Base-by-base conservation (phyloP, 2,888 invertebrate genomes). In the Cataglyphis albicans region DNA sequence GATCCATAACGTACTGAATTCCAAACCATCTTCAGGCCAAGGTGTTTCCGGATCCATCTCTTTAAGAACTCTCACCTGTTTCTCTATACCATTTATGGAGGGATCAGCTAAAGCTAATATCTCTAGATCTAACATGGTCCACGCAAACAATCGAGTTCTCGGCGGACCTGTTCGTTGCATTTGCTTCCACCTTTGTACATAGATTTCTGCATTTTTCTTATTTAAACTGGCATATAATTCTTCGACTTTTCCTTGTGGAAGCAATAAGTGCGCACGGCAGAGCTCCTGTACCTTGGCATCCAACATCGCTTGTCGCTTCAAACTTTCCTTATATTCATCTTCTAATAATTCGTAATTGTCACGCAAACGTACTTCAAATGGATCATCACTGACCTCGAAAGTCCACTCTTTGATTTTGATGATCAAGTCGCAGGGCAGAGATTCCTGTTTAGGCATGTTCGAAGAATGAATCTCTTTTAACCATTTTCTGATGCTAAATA, bases 311-410 rank as follows among this genome's bases (percentile, higher is more conserved):
- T 97, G 96, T 29, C 99, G 96, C 93, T 98, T 98, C 91, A 98
- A 96, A 92, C 98, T 98, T 94, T 99, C 99, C 90, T 98, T 97
- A 92, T 98, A 98, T 94, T 99, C 99, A 92, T 99, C 99, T 92
- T 98, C 98, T 67, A 99, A 94, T 0, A 99, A 95, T 93, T 99
- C 99, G 94, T 98, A 99, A 94, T 99, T 99, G 91, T 99, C 99
- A 0, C 99, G 96, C 9, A 99, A 95, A 92, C 98, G 98, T 3
- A 99, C 98, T 95, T 99, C 99, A 93, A 99, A 99, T 0, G 99
- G 99, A 96, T 99, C 99, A 93, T 99, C 99, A 88, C 98, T 98
- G 95, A 99, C 97, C 95, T 99, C 99, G 90, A 99, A 96, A 1
- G 97, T 94, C 92, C 98, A 97, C 92, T 98, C 97, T 95, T 98